Evolutionary conservation across 2,797 vertebrate genomes (phyloP).

Genomic region (Etheostoma nigrum): DNA sequence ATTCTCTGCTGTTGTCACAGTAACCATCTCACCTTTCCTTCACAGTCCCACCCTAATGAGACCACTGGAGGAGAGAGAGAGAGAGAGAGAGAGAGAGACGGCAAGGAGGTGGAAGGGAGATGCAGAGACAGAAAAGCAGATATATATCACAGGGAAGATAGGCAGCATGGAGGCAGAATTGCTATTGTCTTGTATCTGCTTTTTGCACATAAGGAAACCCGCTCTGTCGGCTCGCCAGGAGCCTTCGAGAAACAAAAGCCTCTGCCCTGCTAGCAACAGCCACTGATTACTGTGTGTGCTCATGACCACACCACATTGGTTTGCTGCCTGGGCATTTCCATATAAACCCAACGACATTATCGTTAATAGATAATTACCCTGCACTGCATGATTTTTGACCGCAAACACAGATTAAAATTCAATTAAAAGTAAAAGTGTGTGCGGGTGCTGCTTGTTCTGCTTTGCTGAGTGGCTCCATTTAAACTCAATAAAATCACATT

Average conservation of each 20-base stretch:
- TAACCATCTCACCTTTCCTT: conserved; percentile 86
- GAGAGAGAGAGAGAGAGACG: conserved; percentile 50
- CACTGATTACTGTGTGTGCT: conserved; percentile 59
- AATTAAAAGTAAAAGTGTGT: conserved; percentile 79
- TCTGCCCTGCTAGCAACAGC: conserved; percentile 60
- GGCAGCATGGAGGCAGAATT: conserved; percentile 62
- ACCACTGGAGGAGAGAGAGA: conserved; percentile 77
- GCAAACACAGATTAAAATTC: conserved; percentile 84
- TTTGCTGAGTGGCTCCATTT: conserved; percentile 76
- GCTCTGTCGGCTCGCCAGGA: conserved; percentile 48
- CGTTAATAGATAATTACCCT: conserved; percentile 82
- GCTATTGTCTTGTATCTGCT: conserved; percentile 71
- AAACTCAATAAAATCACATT: conserved; percentile 66
- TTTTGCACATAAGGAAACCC: conserved; percentile 47
- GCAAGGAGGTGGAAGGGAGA: conserved; percentile 61
- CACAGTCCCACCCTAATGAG: conserved; percentile 84
- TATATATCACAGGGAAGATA: conserved; percentile 72
- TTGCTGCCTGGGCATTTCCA: conserved; percentile 77
- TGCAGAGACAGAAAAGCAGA: conserved; percentile 72
- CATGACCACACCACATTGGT: conserved; percentile 58
- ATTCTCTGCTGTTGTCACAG: conserved; percentile 86
- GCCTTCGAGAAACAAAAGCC: conserved; percentile 60
- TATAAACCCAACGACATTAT: conserved; percentile 83
- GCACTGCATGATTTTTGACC: conserved; percentile 78
- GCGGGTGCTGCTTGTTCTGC: conserved; percentile 61